Percentiles rank a stretch among this genome's conserved stretches.
These are phyloP conservation scores for Apamea monoglypha DNA, from an alignment of 2,888 invertebrate species.

Conservation along the genomic window DNA sequence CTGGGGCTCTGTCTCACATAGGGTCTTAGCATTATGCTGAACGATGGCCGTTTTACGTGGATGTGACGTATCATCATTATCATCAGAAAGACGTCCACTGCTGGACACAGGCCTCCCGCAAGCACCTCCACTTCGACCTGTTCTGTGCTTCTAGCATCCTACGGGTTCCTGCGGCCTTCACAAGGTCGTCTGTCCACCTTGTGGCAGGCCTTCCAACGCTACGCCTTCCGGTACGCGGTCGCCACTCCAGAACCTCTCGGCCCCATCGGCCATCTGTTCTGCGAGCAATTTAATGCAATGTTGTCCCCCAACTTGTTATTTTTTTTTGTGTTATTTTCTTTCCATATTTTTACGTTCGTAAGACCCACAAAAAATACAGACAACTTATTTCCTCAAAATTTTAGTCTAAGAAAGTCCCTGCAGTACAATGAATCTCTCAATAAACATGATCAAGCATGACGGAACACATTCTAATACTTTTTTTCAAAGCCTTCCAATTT, in stretches of 20 bases:
- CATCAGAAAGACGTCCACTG: no score
- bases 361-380: neutral
- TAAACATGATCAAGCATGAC: conserved; percentile 38
- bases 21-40: neutral
- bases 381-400: conserved; percentile 25
- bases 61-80: neutral
- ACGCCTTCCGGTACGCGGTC: no score
- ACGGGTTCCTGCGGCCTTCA: no score
- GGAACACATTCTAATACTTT: conserved; percentile 28
- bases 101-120: no score
- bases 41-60: neutral
- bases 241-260: no score
- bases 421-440: conserved; percentile 14
- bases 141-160: no score
- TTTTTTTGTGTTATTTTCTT: neutral
- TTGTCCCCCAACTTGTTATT: no score
- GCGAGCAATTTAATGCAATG: no score
- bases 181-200: no score
- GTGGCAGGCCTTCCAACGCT: no score
- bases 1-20: neutral
- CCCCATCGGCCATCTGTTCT: no score
- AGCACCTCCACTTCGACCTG: no score
- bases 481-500: conserved; percentile 57
- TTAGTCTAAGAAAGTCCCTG: conserved; percentile 2
- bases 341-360: neutral